Conservation (phyloP, 1,140 invertebrate species). For the Telenomus remus region DNA sequence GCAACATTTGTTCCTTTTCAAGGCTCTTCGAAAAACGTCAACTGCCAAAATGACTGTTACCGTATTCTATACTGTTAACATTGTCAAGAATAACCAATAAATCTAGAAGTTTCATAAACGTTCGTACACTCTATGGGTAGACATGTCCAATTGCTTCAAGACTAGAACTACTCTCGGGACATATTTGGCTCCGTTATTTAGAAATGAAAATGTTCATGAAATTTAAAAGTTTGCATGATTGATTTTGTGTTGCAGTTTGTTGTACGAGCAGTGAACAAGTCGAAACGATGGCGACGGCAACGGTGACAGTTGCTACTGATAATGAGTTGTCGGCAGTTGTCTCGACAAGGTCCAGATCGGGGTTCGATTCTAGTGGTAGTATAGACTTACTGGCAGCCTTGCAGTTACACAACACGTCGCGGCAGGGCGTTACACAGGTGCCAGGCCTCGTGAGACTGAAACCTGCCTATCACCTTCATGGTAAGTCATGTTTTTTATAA, state of each 20-base stretch:
- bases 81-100: no score
- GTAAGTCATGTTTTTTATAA: constrained; percentile 63
- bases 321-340: constrained; percentile 54
- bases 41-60: no score
- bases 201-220: no score
- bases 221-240: no score
- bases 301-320: constrained; percentile 62
- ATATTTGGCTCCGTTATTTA: no score
- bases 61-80: no score
- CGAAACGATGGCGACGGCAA: constrained; percentile 64
- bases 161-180: no score
- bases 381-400: constrained; percentile 79
- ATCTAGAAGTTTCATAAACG: no score
- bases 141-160: no score
- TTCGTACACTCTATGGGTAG: no score
- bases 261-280: constrained; percentile 68
- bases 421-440: constrained; percentile 76
- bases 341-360: constrained; percentile 62
- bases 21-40: no score
- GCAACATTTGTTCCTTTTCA: no score
- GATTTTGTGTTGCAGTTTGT: constrained; percentile 63
- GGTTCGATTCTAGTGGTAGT: constrained; percentile 66
- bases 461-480: constrained; percentile 78
- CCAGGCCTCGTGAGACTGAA: constrained; percentile 77
- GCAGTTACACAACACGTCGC: constrained; percentile 78